These are phyloP conservation scores for Calcarius ornatus DNA, from an alignment of 2,113 vertebrate genomes.

Conservation along the genomic window DNA sequence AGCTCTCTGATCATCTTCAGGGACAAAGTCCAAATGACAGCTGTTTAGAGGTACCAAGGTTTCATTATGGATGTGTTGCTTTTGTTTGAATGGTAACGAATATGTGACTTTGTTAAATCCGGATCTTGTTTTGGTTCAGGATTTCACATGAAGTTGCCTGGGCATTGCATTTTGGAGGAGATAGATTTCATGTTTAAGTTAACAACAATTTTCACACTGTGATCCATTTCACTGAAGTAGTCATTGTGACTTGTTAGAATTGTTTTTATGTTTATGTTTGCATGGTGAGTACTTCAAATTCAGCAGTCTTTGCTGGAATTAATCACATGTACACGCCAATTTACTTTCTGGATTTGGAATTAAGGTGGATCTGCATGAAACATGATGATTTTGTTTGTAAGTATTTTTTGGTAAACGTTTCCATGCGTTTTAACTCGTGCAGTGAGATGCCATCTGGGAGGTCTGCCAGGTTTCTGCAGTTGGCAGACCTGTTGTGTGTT, in stretches of 20 bases:
- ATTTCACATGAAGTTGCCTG: not conserved
- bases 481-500: not conserved
- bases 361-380: not conserved
- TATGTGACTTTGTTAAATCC: not conserved
- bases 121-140: not conserved
- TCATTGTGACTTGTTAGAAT: not conserved
- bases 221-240: not conserved
- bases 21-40: not conserved
- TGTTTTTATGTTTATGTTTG: not conserved
- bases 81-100: not conserved
- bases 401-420: not conserved
- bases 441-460: not conserved
- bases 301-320: not conserved
- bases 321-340: not conserved
- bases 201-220: not conserved
- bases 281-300: not conserved
- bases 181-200: not conserved
- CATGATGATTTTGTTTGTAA: not conserved
- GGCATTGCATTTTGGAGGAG: rapidly evolving
- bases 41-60: not conserved
- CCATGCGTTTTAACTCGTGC: not conserved
- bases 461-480: not conserved
- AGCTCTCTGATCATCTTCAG: not conserved
- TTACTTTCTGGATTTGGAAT: constrained; percentile 1
- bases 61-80: not conserved